phyloP scores from a whole-genome alignment of 2,888 invertebrate genomes.

The Hylaea fasciaria region DNA sequence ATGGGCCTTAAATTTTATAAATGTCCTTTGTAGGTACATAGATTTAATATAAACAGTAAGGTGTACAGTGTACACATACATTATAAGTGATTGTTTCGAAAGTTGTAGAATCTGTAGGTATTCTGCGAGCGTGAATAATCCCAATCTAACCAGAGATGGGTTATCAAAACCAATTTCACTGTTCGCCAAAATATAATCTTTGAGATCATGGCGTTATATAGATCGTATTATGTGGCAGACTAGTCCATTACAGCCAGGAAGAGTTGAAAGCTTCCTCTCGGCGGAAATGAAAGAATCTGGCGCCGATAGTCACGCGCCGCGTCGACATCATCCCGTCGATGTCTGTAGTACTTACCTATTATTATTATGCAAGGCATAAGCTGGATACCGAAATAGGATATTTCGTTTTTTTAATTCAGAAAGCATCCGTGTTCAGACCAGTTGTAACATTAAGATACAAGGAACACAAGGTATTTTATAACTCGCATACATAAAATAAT shows the following conservation, averaged over 20 bases:
- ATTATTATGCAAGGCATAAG: constrained; percentile 19
- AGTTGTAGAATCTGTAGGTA: not conserved
- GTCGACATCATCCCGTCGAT: constrained; percentile 37
- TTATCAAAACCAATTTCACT: constrained; percentile 4
- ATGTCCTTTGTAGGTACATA: too few species aligned
- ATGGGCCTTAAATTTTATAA: too few species aligned
- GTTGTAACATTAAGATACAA: too few species aligned
- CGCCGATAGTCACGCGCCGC: constrained; percentile 54
- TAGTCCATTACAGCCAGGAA: constrained; percentile 67
- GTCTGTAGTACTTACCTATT: too few species aligned
- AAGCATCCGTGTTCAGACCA: too few species aligned
- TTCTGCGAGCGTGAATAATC: not conserved
- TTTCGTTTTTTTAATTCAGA: too few species aligned
- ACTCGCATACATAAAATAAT: too few species aligned
- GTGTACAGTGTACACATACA: too few species aligned
- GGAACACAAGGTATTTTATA: too few species aligned
- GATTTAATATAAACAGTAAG: too few species aligned
- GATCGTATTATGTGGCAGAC: constrained; percentile 39
- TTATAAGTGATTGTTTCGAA: too few species aligned
- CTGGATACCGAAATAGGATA: not conserved
- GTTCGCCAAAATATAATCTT: constrained; percentile 8
- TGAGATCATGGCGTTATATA: constrained; percentile 25
- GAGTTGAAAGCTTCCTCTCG: constrained; percentile 61
- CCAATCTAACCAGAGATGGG: not conserved
- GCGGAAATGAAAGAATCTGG: constrained; percentile 70